These are phyloP conservation scores for Drosophila micromelanica DNA, from an alignment of 1,140 invertebrate species.

Conservation along the genomic window DNA sequence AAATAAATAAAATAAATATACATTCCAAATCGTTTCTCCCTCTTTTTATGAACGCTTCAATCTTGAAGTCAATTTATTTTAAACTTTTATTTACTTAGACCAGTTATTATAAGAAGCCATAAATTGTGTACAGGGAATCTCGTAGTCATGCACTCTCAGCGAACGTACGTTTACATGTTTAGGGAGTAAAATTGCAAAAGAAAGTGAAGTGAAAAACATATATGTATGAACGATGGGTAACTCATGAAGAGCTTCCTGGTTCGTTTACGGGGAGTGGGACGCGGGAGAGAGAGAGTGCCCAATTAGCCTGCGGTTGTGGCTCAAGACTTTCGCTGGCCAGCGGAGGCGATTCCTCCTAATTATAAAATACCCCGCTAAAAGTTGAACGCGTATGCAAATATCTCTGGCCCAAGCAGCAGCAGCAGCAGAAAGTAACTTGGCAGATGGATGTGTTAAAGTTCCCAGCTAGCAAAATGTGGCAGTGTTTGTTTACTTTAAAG, in stretches of 20 bases:
- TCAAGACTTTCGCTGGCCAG: constrained; percentile 33
- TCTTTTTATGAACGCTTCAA: too few relatives aligned
- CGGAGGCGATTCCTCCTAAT: constrained; percentile 26
- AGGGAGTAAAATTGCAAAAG: constrained; percentile 33
- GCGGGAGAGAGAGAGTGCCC: background rate
- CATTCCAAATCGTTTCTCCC: too few relatives aligned
- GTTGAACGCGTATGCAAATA: constrained; percentile 13
- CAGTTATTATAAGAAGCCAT: too few relatives aligned
- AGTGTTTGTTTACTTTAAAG: constrained; percentile 48
- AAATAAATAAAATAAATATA: too few relatives aligned
- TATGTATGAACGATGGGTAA: constrained; percentile 1
- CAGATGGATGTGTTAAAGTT: constrained; percentile 41
- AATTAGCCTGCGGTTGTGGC: constrained; percentile 26
- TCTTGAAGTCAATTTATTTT: too few relatives aligned
- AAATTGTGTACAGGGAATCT: background rate
- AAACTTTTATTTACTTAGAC: too few relatives aligned
- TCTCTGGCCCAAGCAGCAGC: background rate
- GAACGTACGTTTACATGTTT: background rate
- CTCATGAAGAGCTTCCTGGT: constrained; percentile 35
- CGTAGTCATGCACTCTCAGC: background rate
- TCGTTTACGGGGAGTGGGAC: background rate
- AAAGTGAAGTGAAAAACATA: constrained; percentile 57
- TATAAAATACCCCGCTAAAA: constrained; percentile 7
- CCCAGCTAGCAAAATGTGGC: constrained; percentile 32
- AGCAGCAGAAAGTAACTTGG: constrained; percentile 12